Percentiles rank a stretch among this genome's conserved stretches.
Evolutionary conservation across 1,140 invertebrate genomes (phyloP).

Genomic region (Xylocopa sonorina): DNA sequence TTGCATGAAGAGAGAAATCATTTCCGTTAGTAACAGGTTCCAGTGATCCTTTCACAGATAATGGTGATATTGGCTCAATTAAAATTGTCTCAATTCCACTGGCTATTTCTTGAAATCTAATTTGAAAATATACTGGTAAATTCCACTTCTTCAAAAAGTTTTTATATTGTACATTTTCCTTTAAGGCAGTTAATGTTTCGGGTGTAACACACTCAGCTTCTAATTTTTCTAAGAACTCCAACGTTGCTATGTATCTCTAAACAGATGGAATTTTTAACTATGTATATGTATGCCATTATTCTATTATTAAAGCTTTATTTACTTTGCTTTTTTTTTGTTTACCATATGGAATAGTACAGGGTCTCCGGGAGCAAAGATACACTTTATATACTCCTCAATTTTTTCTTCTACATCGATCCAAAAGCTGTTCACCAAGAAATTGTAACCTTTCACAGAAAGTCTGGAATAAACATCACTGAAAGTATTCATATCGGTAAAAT

Average conservation of each 20-base stretch:
- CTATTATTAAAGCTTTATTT: not conserved
- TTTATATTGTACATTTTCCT: conserved; percentile 86
- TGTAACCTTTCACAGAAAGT: conserved; percentile 87
- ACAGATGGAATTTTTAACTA: conserved; percentile 65
- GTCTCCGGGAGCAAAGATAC: conserved; percentile 95
- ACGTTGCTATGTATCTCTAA: conserved; percentile 91
- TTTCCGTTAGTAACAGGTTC: conserved; percentile 65
- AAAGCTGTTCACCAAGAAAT: conserved; percentile 94
- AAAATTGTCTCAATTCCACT: conserved; percentile 85
- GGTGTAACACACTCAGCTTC: conserved; percentile 85
- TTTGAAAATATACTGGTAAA: conserved; percentile 97
- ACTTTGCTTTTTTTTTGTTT: conserved; percentile 61
- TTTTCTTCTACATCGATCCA: conserved; percentile 93
- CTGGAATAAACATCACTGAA: conserved; percentile 66
- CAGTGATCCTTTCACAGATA: conserved; percentile 72
- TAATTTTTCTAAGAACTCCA: conserved; percentile 90
- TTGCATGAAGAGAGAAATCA: conserved; percentile 82
- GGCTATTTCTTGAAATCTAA: conserved; percentile 95
- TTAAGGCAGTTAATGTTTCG: conserved; percentile 83
- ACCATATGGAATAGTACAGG: conserved; percentile 92
- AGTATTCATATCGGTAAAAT: not conserved
- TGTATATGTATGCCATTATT: not conserved
- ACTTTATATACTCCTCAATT: conserved; percentile 88
- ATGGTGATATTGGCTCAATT: conserved; percentile 73
- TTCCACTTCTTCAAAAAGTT: conserved; percentile 94